A percentile compares a stretch with the other conserved stretches of the same genome.
These are phyloP conservation scores for Australoheros facetus DNA, from an alignment of 2,797 vertebrate species.

Conservation along the genomic window DNA sequence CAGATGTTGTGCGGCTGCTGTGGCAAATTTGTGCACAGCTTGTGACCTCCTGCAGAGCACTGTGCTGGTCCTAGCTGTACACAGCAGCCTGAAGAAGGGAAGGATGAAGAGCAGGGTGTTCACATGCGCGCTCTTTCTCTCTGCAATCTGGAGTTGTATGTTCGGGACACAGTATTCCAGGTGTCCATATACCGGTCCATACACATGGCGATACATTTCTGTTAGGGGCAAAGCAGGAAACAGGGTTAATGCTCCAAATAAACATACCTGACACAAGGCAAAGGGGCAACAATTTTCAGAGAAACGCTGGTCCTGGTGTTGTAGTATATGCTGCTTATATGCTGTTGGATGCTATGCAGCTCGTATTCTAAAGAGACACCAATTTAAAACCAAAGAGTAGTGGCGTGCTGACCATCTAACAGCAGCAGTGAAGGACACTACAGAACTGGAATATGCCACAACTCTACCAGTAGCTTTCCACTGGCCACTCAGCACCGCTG, in stretches of 20 bases:
- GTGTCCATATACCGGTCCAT: slow-evolving; percentile 99
- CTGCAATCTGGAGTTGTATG: slow-evolving; percentile 95
- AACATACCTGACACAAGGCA: too few species aligned
- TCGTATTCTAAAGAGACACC: neutral
- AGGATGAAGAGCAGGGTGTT: slow-evolving; percentile 39
- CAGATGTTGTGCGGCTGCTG: slow-evolving; percentile 14
- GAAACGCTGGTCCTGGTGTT: neutral
- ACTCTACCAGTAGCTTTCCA: too few species aligned
- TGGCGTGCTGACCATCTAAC: too few species aligned
- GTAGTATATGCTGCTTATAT: too few species aligned
- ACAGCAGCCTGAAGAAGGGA: slow-evolving; percentile 16
- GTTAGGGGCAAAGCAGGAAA: slow-evolving; percentile 2
- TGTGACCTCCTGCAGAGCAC: slow-evolving; percentile 9
- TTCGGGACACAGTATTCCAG: slow-evolving; percentile 95
- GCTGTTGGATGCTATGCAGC: too few species aligned
- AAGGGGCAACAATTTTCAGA: neutral
- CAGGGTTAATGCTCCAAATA: neutral
- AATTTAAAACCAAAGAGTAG: neutral
- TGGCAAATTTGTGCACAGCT: slow-evolving; percentile 13
- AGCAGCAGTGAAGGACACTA: too few species aligned
- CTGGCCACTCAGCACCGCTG: too few species aligned
- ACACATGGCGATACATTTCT: slow-evolving; percentile 99
- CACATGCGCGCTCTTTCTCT: slow-evolving; percentile 93
- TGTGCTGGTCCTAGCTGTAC: slow-evolving; percentile 6
- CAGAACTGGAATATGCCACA: too few species aligned